Evolutionary conservation across 2,797 vertebrate species (phyloP), one percentile per base, ranked within the genome.

Genomic region (Coreius guichenoti): DNA sequence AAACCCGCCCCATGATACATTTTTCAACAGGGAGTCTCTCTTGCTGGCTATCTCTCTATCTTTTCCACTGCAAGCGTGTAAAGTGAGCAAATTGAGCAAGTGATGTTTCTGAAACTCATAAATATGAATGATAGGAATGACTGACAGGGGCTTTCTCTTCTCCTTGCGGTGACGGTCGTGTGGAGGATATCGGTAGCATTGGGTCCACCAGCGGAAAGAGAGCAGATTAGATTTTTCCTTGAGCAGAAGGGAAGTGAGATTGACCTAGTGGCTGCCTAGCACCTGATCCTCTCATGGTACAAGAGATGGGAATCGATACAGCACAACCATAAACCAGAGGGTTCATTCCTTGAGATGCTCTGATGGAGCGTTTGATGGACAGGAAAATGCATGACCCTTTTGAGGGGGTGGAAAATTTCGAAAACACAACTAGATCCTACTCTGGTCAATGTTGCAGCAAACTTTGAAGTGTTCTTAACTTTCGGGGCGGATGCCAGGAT

Each of bases 41-140:
- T 31, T 58, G 4, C 68, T 63, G n/a, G n/a, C 43, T 76, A 43
- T 81, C 80, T 86, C 73, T 76, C 70, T 11, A 74, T 81, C 82
- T 69, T 49, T 65, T 39, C 45, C n/a, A 31, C 58, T 51, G 67
- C 17, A 72, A 67, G 68, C 9, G 39, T 80, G 83, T 82, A 68
- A 86, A 69, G 78, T 61, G 56, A 67, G 80, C 82, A 72, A 85
- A 81, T 73, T 85, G 83, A 85, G 65, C 51, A 23, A 80, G 79
- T n/a, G 70, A 81, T 78, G 72, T 72, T 88, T 72, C 36, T 63
- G 54, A 80, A 74, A 56, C 85, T 88, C 85, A 88, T 88, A 83
- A 88, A 88, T 86, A 87, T 88, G 70, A 80, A 89, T 89, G 85
- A 58, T 65, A 58, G 31, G 13, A 43, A 78, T 86, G 82, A 84